Conservation (phyloP, 2,888 invertebrate genomes). For the Anoplius nigerrimus region DNA sequence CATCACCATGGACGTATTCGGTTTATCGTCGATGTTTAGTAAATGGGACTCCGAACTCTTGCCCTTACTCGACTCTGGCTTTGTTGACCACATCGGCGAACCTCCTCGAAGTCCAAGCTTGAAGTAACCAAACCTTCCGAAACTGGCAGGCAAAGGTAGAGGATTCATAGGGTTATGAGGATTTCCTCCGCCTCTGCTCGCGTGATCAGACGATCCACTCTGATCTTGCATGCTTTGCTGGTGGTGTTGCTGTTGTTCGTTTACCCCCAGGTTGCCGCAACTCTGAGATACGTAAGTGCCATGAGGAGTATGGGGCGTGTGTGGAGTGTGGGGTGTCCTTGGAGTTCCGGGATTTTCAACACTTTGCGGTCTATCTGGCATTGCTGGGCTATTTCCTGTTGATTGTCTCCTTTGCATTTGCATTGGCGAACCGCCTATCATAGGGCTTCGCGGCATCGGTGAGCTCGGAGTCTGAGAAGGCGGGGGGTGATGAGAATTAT, state of each 20-base stretch:
- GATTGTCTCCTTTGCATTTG: conserved; percentile 77
- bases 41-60: conserved; percentile 72
- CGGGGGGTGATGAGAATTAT: conserved; percentile 74
- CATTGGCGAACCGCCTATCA: conserved; percentile 76
- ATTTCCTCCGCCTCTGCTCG: conserved; percentile 74
- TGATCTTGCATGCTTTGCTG: conserved; percentile 47
- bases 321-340: conserved; percentile 74
- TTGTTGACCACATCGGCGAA: conserved; percentile 80
- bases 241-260: conserved; percentile 76
- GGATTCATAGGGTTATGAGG: conserved; percentile 78
- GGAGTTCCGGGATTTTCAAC: conserved; percentile 79
- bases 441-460: conserved; percentile 78
- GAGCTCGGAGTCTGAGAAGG: conserved; percentile 72
- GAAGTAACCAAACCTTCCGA: conserved; percentile 79
- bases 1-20: conserved; percentile 72
- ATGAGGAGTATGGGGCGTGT: conserved; percentile 43
- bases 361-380: conserved; percentile 79
- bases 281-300: conserved; percentile 64
- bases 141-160: conserved; percentile 79
- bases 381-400: conserved; percentile 77
- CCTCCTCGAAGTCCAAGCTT: conserved; percentile 82
- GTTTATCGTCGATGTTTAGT: conserved; percentile 75
- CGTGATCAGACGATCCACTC: conserved; percentile 57
- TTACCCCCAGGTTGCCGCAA: conserved; percentile 61
- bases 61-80: conserved; percentile 73